A percentile compares a stretch with the other conserved stretches of the same genome.
Conservation (phyloP, 2,888 invertebrate genomes). For the Geophilus truncorum region DNA sequence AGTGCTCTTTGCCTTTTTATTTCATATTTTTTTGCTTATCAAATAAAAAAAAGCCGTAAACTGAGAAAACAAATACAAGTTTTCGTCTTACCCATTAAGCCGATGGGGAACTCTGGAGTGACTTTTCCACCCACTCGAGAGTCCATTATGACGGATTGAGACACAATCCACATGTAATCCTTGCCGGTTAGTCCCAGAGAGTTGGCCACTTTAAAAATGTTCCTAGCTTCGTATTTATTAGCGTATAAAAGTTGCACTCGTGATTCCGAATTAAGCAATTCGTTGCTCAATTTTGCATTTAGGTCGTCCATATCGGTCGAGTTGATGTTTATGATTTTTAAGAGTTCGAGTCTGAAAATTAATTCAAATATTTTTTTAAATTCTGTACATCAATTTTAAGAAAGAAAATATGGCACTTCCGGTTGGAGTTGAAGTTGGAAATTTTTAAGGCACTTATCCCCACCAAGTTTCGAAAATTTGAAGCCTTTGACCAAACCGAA, state of each 20-base stretch:
- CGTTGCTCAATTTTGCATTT: slow-evolving; percentile 49
- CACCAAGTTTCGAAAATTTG: no score
- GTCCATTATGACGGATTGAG: slow-evolving; percentile 47
- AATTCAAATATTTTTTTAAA: no score
- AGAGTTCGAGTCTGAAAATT: background rate
- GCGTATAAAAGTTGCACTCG: slow-evolving; percentile 45
- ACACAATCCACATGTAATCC: slow-evolving; percentile 47
- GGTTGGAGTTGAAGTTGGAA: no score
- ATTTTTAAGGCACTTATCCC: no score
- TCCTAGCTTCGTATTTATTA: slow-evolving; percentile 37
- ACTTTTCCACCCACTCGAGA: slow-evolving; percentile 42
- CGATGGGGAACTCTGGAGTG: slow-evolving; percentile 75
- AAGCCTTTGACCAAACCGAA: no score
- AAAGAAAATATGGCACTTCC: no score
- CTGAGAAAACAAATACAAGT: background rate
- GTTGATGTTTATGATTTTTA: background rate
- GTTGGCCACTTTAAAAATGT: slow-evolving; percentile 42
- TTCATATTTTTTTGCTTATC: background rate
- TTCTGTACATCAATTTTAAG: no score
- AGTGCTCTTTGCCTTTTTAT: background rate
- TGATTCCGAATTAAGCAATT: slow-evolving; percentile 61
- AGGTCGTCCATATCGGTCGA: background rate
- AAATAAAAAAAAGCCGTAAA: background rate
- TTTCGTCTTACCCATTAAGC: slow-evolving; percentile 68
- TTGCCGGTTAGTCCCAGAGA: slow-evolving; percentile 42